phyloP scores from a whole-genome alignment of 2,113 vertebrate species.

The Scytalopus superciliaris region DNA sequence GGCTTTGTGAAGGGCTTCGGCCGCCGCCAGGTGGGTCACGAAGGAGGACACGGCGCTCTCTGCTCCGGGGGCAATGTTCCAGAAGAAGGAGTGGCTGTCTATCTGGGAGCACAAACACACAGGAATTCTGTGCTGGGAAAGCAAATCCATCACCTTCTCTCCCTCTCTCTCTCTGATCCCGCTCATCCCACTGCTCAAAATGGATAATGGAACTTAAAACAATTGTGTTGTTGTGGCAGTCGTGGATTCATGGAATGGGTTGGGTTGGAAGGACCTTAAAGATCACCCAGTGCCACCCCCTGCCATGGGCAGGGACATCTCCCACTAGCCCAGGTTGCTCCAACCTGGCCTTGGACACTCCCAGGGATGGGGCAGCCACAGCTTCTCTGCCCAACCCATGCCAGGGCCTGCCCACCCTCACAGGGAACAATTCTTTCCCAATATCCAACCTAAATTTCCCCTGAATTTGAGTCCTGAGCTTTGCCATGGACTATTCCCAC shows the following conservation, averaged over 20 bases:
- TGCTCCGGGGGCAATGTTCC: slow-evolving; percentile 86
- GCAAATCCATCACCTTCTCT: no score
- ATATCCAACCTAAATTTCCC: background rate
- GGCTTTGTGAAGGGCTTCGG: slow-evolving; percentile 80
- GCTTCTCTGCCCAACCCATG: background rate
- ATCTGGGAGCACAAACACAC: slow-evolving; percentile 68
- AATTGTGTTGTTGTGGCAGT: no score
- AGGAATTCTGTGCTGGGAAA: background rate
- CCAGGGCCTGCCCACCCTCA: background rate
- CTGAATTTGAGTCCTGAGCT: background rate
- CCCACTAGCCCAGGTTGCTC: background rate
- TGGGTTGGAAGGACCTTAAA: background rate
- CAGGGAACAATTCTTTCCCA: background rate
- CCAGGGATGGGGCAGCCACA: background rate
- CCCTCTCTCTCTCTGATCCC: no score
- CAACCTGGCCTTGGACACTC: background rate
- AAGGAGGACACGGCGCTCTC: slow-evolving; percentile 84
- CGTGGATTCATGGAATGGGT: background rate
- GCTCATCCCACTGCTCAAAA: no score
- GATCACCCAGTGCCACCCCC: background rate
- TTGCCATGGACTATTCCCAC: background rate
- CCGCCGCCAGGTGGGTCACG: slow-evolving; percentile 85
- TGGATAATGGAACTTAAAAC: background rate
- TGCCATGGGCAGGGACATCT: background rate
- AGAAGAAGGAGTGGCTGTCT: slow-evolving; percentile 94